Base-by-base conservation (phyloP, 2,888 invertebrate species). In the Prenolepis imparis region DNA sequence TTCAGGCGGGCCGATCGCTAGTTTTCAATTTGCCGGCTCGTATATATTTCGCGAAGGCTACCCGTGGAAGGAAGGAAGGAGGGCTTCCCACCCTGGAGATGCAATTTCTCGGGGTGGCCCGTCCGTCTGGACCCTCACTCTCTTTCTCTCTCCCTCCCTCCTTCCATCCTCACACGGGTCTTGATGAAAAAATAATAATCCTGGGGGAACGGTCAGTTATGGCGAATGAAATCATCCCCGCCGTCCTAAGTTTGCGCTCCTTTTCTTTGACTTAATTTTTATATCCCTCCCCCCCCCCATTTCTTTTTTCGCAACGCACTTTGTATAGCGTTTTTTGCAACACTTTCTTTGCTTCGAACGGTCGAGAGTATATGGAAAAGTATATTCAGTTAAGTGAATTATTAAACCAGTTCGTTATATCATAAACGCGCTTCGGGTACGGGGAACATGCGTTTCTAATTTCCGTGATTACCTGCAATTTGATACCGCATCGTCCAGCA, bases 101-200 rank as follows among this genome's bases (percentile, higher is more conserved):
- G 93, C 93, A 94, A 94, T 94, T 94, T 94, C 94, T 93, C 89
- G 90, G 92, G 90, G 87, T 90, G 91, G 91, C 89, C 91, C 90
- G 63, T 67, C 85, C 81, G 59, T 88, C 70, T 68, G 74, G 74
- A 61, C 83, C 61, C 80, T 36, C 67, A 44, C 85, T 44, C 36
- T 24, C 70, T 11, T 32, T 73, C 67, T 44, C 21, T 41, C 15
- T 21, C 24, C 15, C 15, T 4, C 32, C 21, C 52, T 84, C 85
- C 83, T 90, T 92, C 92, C 92, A 93, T 91, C 91, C 93, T 92
- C 84, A 84, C 83, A 82, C 83, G 84, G 82, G 75, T 86, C 89
- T 91, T 93, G 94, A 94, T 94, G 94, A 94, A 94, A 94, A 93
- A 94, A 94, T 94, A 94, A 94, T 94, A 94, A 94, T 94, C 94